Conservation (phyloP, 1,140 invertebrate species). For the Epicauta chinensis region DNA sequence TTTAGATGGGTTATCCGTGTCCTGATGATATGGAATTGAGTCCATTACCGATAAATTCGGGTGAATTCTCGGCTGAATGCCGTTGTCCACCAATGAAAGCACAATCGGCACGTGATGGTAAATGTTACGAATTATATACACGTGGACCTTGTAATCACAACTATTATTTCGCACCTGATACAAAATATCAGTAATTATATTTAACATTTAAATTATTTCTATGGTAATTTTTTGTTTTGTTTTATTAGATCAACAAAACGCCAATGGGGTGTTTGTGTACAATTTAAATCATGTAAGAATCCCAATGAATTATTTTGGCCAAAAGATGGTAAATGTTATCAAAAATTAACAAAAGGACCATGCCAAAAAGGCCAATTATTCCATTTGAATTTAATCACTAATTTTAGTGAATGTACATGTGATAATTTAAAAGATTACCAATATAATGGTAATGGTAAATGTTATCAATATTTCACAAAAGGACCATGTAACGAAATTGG, state of each 20-base stretch:
- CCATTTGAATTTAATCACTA: conserved; percentile 47
- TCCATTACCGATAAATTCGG: conserved; percentile 48
- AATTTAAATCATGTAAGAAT: conserved; percentile 53
- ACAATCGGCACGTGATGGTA: conserved; percentile 48
- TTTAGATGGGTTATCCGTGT: conserved; percentile 67
- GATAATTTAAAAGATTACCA: conserved; percentile 45
- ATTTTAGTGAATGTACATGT: conserved; percentile 55
- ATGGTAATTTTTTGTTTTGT: too few relatives aligned
- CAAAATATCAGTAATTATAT: conserved; percentile 4
- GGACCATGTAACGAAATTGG: conserved; percentile 69
- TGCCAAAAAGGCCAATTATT: conserved; percentile 63
- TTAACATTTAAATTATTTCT: not conserved
- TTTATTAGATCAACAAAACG: conserved; percentile 40
- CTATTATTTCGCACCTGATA: conserved; percentile 64
- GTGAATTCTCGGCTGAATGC: conserved; percentile 59
- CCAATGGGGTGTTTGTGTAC: conserved; percentile 63
- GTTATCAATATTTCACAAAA: conserved; percentile 69
- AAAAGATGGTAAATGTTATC: conserved; percentile 63
- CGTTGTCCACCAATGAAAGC: conserved; percentile 71
- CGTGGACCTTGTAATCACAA: conserved; percentile 61
- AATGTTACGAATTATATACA: conserved; percentile 64
- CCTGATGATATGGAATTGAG: conserved; percentile 76
- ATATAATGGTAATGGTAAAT: conserved; percentile 53
- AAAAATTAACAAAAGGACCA: conserved; percentile 60
- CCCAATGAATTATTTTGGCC: conserved; percentile 65